Evolutionary conservation across 2,797 vertebrate genomes (phyloP).

Genomic region (Vipera ursinii): DNA sequence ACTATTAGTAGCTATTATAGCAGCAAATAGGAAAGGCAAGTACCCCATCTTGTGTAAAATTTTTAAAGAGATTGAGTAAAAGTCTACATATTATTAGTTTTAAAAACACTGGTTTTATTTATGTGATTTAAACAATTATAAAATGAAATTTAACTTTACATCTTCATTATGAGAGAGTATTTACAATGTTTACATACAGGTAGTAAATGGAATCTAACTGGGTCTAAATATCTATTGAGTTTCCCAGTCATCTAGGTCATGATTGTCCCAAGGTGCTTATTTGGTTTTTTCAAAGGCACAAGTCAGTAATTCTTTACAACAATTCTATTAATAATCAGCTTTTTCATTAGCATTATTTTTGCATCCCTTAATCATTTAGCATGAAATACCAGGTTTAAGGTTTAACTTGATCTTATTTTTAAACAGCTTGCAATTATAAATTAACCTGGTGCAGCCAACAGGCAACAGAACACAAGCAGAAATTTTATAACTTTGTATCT

Average conservation of each 20-base stretch:
- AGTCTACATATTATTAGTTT: neutral
- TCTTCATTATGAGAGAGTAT: neutral
- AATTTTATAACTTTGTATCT: conserved; percentile 27
- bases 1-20: neutral
- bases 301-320: conserved; percentile 61
- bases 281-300: neutral
- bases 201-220: neutral
- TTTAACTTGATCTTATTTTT: conserved; percentile 66
- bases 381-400: conserved; percentile 81
- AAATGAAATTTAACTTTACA: neutral
- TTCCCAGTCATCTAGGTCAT: neutral
- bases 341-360: conserved; percentile 74
- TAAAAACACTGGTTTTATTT: neutral
- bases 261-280: neutral
- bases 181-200: neutral
- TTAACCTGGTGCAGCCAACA: conserved; percentile 55
- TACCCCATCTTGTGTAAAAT: neutral
- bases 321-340: conserved; percentile 75
- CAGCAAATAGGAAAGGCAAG: neutral
- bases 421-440: conserved; percentile 65
- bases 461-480: conserved; percentile 31
- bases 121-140: neutral
- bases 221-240: neutral
- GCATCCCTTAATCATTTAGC: conserved; percentile 82
- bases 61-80: neutral